Conservation (phyloP, 2,888 invertebrate species). For the Euplexia lucipara region DNA sequence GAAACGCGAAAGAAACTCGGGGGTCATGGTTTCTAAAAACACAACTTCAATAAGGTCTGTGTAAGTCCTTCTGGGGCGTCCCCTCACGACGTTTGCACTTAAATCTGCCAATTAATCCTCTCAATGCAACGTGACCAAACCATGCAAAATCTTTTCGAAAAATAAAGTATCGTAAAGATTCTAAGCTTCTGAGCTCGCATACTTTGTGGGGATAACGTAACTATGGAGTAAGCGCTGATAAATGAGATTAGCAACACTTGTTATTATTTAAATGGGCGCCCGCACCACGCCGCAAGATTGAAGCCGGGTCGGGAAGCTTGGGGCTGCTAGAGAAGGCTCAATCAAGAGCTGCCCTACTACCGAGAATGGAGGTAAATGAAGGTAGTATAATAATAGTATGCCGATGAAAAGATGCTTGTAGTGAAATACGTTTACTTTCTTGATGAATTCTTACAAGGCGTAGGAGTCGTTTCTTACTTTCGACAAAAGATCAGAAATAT, state of each 20-base stretch:
- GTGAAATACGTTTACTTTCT: not conserved
- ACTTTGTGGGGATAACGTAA: not conserved
- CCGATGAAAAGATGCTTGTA: not conserved
- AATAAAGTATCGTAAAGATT: not conserved
- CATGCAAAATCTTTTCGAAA: too few relatives aligned
- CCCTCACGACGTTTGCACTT: too few relatives aligned
- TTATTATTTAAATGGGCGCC: constrained; percentile 44
- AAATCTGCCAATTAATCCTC: too few relatives aligned
- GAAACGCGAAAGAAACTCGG: too few relatives aligned
- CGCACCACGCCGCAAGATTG: constrained; percentile 13
- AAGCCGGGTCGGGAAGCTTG: not conserved
- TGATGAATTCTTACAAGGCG: not conserved
- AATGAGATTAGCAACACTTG: constrained; percentile 54
- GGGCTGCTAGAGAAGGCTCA: constrained; percentile 3
- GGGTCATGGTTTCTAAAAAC: too few relatives aligned
- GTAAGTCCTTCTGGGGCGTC: too few relatives aligned
- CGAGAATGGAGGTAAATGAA: constrained; percentile 1
- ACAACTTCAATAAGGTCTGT: too few relatives aligned
- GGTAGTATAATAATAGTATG: not conserved
- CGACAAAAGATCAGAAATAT: too few relatives aligned
- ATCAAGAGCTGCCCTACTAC: not conserved
- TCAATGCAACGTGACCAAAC: too few relatives aligned
- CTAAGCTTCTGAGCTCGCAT: not conserved
- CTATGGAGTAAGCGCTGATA: constrained; percentile 24
- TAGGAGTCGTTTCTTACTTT: too few relatives aligned